A percentile compares a stretch with the other conserved stretches of the same genome.
These are phyloP conservation scores for Leucoraja erinaceus DNA, from an alignment of 2,113 vertebrate genomes.

Conservation along the genomic window DNA sequence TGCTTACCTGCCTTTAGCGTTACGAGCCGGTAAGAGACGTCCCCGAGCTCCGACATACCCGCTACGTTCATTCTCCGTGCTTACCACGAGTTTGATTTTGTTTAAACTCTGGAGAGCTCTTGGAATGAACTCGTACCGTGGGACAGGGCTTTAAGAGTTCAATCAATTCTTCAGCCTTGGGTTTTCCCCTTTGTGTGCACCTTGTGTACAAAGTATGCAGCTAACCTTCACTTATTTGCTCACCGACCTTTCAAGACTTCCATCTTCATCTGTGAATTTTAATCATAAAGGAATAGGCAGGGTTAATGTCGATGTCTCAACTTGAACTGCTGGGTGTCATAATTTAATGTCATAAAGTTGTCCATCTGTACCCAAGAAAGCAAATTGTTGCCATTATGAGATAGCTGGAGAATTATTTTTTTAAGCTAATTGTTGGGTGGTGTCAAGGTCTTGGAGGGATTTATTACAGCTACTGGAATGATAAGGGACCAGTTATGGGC, in stretches of 20 bases:
- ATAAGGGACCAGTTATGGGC: neutral
- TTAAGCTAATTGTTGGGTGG: neutral
- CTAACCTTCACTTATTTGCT: neutral
- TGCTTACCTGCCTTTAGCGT: no score
- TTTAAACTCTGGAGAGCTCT: no score
- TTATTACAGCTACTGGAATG: neutral
- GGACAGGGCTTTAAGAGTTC: no score
- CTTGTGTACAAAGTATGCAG: no score
- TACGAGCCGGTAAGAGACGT: no score
- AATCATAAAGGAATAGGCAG: neutral
- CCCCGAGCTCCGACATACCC: no score
- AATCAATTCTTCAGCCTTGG: neutral
- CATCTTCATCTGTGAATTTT: neutral
- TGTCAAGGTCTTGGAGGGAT: neutral
- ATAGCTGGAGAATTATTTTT: neutral
- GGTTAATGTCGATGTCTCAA: neutral
- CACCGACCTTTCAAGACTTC: neutral
- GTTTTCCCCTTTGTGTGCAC: neutral
- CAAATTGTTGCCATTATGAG: neutral
- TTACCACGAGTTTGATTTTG: no score
- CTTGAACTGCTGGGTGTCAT: neutral
- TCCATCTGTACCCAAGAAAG: neutral
- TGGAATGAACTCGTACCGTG: no score
- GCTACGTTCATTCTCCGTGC: no score
- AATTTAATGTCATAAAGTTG: neutral